Conservation (phyloP, 2,113 vertebrate species). For the Pionites leucogaster region DNA sequence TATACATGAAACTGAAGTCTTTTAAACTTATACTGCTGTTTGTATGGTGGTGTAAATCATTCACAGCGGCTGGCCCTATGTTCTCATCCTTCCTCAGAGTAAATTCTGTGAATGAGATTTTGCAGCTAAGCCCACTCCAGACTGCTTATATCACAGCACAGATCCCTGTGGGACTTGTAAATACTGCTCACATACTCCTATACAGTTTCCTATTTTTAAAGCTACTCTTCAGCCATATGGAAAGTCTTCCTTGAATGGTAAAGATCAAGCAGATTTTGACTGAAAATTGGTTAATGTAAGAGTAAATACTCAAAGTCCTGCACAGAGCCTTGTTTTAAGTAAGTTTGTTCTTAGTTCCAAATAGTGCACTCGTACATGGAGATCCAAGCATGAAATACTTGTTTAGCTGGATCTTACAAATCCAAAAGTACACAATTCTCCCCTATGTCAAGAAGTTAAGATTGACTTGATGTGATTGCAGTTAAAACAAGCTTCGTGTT, state of each 20-base stretch:
- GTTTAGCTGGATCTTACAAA: background rate
- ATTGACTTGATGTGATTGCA: background rate
- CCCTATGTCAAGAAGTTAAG: background rate
- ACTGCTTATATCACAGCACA: background rate
- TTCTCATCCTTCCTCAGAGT: background rate
- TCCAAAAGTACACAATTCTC: background rate
- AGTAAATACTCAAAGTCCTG: background rate
- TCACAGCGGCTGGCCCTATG: background rate
- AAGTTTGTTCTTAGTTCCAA: background rate
- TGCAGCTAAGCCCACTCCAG: background rate
- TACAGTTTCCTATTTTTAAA: background rate
- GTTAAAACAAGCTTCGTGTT: background rate
- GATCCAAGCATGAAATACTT: background rate
- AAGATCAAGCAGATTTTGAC: background rate
- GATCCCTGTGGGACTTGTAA: background rate
- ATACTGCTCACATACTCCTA: background rate
- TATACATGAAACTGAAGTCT: background rate
- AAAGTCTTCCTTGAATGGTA: background rate
- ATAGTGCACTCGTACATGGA: background rate
- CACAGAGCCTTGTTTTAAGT: background rate
- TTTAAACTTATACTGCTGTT: background rate
- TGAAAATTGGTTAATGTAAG: background rate
- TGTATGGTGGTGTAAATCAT: background rate
- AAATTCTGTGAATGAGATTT: background rate
- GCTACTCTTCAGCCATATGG: background rate